Base-by-base conservation (phyloP, 2,797 vertebrate genomes). In the Gorsachius magnificus region DNA sequence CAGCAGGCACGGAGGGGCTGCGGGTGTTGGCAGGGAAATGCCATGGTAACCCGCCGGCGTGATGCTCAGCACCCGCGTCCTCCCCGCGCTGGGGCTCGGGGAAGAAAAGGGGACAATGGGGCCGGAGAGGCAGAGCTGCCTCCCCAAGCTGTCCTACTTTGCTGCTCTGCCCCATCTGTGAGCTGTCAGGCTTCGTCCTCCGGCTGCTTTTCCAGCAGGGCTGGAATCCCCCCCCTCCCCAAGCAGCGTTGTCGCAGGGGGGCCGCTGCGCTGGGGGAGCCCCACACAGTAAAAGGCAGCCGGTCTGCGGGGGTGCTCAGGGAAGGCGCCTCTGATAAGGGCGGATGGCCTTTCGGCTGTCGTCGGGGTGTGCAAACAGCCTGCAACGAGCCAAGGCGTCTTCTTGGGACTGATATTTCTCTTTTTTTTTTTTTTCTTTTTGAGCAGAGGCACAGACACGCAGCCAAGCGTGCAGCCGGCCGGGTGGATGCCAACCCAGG, bases 131-230 rank as follows among this genome's bases (percentile, higher is more conserved):
- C 91, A 78, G 92, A 63, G 80, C 83, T 91, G 90, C 83, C 90
- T 61, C 83, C 92, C 94, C 95, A 95, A 86, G 93, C 95, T 96
- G 96, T 80, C 96, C 96, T 96, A 95, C 94, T 97, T 97, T 83
- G 93, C 90, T 17, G 78, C 71, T 76, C 75, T 72, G 94, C 28
- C 95, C 95, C 95, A 95, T 96, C 96, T 97, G 96, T 64, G 95
- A 95, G 95, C 82, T 82, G 71, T 66, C 95, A 93, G 91, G 48
- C 89, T 61, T 56, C 61, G 4, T 16, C 17, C 36, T 43, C 28
- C 8, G 36, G 36, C 79, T 94, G 89, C 93, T 85, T 57, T 26
- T 68, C 66, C 91, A 66, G 65, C 0, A 4, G 57, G 69, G 65
- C 10, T 90, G 89, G 64, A 88, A 35, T 4, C 13, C 43, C 29